Evolutionary conservation across 2,797 vertebrate species (phyloP).

Genomic region (Phrynocephalus forsythii): DNA sequence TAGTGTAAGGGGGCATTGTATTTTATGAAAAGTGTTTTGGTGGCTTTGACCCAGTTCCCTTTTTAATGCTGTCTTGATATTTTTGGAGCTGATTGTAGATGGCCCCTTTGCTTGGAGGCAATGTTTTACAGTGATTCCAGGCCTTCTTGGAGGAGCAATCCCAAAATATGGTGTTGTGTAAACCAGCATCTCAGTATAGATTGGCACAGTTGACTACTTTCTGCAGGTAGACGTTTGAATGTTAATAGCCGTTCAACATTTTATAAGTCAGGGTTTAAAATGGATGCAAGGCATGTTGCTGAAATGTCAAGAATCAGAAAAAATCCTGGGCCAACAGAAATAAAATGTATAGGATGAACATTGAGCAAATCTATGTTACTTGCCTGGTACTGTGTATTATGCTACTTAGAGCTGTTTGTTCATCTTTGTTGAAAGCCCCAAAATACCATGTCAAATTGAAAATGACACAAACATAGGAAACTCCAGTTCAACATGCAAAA

Average conservation of each 20-base stretch:
- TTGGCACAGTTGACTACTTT: constrained; percentile 29
- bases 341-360: constrained; percentile 46
- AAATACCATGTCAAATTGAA: constrained; percentile 64
- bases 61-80: not conserved
- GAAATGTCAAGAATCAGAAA: constrained; percentile 52
- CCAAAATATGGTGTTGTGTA: too few species aligned
- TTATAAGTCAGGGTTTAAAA: constrained; percentile 10
- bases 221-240: constrained; percentile 22
- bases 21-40: not conserved
- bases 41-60: not conserved
- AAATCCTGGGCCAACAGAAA: constrained; percentile 41
- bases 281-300: constrained; percentile 31
- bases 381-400: constrained; percentile 54
- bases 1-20: not conserved
- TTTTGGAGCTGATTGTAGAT: not conserved
- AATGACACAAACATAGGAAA: constrained; percentile 66
- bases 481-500: constrained; percentile 53
- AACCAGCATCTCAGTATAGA: not conserved
- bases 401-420: constrained; percentile 66
- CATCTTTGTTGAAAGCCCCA: constrained; percentile 65
- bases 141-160: too few species aligned
- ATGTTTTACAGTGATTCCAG: too few species aligned
- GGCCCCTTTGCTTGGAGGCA: not conserved
- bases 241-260: constrained; percentile 45
- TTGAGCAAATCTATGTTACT: constrained; percentile 39